Evolutionary conservation across 2,888 invertebrate species (phyloP).

Genomic region (Gortyna flavago): DNA sequence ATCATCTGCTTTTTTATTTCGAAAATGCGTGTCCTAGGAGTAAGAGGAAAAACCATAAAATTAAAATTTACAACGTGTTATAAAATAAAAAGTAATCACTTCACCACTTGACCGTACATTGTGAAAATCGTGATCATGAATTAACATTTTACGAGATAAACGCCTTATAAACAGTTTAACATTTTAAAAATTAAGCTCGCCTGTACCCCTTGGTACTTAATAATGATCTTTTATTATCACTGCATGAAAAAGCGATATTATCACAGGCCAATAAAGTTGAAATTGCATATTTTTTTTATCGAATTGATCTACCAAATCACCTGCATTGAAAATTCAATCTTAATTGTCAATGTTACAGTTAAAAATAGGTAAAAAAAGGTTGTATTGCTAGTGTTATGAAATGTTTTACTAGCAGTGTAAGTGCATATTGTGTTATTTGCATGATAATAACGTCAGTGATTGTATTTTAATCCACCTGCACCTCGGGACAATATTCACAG

Average conservation of each 20-base stretch:
- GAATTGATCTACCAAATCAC: background rate
- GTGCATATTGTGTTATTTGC: slow-evolving; percentile 60
- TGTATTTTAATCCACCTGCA: slow-evolving; percentile 54
- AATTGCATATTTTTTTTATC: background rate
- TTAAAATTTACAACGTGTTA: slow-evolving; percentile 36
- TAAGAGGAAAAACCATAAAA: slow-evolving; percentile 23
- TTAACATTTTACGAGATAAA: slow-evolving; percentile 68
- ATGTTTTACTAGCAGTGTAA: slow-evolving; percentile 21
- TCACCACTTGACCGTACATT: slow-evolving; percentile 53
- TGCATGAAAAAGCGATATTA: slow-evolving; percentile 40
- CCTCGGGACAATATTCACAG: slow-evolving; percentile 24
- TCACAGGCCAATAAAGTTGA: slow-evolving; percentile 7
- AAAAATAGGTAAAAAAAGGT: slow-evolving; percentile 4
- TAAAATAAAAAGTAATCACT: slow-evolving; percentile 55
- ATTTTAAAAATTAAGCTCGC: slow-evolving; percentile 63
- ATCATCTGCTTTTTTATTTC: background rate
- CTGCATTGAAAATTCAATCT: background rate
- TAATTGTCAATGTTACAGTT: background rate
- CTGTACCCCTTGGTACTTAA: slow-evolving; percentile 32
- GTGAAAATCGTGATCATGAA: slow-evolving; percentile 62
- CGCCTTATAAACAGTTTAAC: slow-evolving; percentile 61
- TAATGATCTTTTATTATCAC: slow-evolving; percentile 37
- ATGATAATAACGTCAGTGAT: slow-evolving; percentile 53
- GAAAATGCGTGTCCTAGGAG: background rate
- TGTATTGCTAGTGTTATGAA: slow-evolving; percentile 1